These are phyloP conservation scores for Chlorodrepanis virens DNA, from an alignment of 2,113 vertebrate species.

Conservation along the genomic window DNA sequence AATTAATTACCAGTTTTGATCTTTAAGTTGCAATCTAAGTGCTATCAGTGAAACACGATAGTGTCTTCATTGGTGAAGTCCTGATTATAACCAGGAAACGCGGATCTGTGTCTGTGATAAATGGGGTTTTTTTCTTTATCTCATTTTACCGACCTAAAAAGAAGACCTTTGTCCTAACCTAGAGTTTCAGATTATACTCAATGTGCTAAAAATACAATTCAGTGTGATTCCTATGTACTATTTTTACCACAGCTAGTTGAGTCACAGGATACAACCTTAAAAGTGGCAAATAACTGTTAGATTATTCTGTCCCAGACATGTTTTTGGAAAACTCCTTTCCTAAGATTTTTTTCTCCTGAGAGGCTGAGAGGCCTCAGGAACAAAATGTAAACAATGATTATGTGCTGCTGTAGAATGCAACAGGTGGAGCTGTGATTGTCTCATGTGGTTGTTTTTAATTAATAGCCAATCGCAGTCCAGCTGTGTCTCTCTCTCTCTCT, in stretches of 20 bases:
- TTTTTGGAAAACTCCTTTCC: too few relatives aligned
- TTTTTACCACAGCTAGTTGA: neutral
- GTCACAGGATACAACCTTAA: neutral
- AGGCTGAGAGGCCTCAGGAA: too few relatives aligned
- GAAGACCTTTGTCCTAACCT: neutral
- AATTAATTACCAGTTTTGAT: neutral
- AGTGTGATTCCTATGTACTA: neutral
- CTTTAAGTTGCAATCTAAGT: fast-evolving
- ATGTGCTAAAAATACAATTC: neutral
- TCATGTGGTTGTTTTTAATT: too few relatives aligned
- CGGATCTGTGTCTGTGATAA: neutral
- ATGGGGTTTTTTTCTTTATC: neutral
- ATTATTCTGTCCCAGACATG: neutral
- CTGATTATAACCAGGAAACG: neutral
- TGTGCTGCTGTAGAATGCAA: too few relatives aligned
- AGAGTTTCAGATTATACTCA: neutral
- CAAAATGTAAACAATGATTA: too few relatives aligned
- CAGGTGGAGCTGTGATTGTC: too few relatives aligned
- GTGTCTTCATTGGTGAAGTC: neutral
- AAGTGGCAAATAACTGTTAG: neutral
- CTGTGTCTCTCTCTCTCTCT: too few relatives aligned
- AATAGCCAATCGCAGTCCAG: too few relatives aligned
- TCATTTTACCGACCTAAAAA: neutral
- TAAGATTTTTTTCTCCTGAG: too few relatives aligned
- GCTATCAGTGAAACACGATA: neutral